A percentile compares a stretch with the other conserved stretches of the same genome.
Evolutionary conservation across 1,140 invertebrate species (phyloP).

Genomic region (Drosophila teissieri): DNA sequence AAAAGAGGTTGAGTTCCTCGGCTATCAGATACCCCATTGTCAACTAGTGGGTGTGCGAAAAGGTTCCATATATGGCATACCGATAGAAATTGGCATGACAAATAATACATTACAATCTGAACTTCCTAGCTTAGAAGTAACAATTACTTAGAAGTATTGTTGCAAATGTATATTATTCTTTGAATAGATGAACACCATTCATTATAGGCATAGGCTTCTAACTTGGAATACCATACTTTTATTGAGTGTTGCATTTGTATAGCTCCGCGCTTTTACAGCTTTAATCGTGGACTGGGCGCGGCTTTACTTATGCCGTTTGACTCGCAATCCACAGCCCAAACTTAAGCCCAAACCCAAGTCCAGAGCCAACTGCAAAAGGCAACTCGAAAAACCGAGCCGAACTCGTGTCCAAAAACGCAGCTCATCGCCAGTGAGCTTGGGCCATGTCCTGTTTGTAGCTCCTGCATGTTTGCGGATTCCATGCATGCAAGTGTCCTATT

Average conservation of each 20-base stretch:
- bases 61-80: too few species aligned
- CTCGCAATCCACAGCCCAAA: background rate
- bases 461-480: constrained; percentile 56
- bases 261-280: constrained; percentile 64
- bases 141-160: too few species aligned
- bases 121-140: too few species aligned
- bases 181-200: too few species aligned
- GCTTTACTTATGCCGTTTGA: constrained; percentile 57
- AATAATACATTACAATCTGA: too few species aligned
- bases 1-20: constrained; percentile 28
- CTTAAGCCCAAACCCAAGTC: background rate
- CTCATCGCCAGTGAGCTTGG: constrained; percentile 7
- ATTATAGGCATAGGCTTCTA: too few species aligned
- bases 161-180: too few species aligned
- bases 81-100: too few species aligned
- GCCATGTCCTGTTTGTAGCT: constrained; percentile 32
- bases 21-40: too few species aligned
- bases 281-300: constrained; percentile 62
- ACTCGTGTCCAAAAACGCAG: constrained; percentile 1
- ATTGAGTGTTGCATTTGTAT: too few species aligned
- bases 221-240: too few species aligned
- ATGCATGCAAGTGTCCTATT: constrained; percentile 31
- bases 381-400: background rate
- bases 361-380: background rate
- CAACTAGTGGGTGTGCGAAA: too few species aligned